These are phyloP conservation scores for Pachypanchax playfairii DNA, from an alignment of 2,113 vertebrate genomes.

Conservation along the genomic window DNA sequence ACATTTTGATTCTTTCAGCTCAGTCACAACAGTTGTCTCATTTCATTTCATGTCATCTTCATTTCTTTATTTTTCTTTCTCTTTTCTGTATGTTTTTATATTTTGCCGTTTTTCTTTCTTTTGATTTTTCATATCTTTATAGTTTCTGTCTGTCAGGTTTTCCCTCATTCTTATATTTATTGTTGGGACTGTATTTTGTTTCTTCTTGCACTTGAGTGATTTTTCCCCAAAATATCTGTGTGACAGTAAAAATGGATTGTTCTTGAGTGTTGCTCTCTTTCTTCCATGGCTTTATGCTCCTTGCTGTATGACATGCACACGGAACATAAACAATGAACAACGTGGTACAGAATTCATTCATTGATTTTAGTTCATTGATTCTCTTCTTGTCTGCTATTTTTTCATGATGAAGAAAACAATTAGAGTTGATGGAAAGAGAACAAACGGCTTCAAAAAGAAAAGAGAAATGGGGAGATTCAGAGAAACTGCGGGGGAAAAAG, in stretches of 20 bases:
- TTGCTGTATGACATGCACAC: slow-evolving; percentile 26
- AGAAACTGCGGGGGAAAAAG: not conserved
- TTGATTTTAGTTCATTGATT: slow-evolving; percentile 3
- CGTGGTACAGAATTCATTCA: slow-evolving; percentile 16
- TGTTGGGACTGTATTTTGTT: slow-evolving; percentile 22
- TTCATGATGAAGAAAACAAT: slow-evolving; percentile 13
- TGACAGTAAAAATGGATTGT: slow-evolving; percentile 36
- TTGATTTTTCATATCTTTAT: slow-evolving; percentile 37
- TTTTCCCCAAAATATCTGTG: slow-evolving; percentile 53
- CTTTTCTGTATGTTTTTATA: not conserved
- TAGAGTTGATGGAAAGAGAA: slow-evolving; percentile 14
- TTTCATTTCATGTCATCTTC: not conserved
- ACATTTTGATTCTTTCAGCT: slow-evolving; percentile 60
- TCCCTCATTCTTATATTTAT: slow-evolving; percentile 39
- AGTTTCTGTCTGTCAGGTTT: slow-evolving; percentile 27
- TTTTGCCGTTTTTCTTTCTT: slow-evolving; percentile 10
- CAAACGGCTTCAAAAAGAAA: not conserved
- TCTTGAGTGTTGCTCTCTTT: slow-evolving; percentile 22
- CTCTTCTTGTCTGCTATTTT: slow-evolving; percentile 3
- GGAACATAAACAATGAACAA: slow-evolving; percentile 11
- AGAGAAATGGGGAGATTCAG: not conserved
- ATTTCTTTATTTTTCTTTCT: not conserved
- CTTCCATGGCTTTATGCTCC: slow-evolving; percentile 38
- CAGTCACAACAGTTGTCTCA: slow-evolving; percentile 50
- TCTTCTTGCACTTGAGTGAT: slow-evolving; percentile 31